Evolutionary conservation across 2,113 vertebrate species (phyloP), one percentile per base, ranked within the genome.

Genomic region (Neomonachus schauinslandi): DNA sequence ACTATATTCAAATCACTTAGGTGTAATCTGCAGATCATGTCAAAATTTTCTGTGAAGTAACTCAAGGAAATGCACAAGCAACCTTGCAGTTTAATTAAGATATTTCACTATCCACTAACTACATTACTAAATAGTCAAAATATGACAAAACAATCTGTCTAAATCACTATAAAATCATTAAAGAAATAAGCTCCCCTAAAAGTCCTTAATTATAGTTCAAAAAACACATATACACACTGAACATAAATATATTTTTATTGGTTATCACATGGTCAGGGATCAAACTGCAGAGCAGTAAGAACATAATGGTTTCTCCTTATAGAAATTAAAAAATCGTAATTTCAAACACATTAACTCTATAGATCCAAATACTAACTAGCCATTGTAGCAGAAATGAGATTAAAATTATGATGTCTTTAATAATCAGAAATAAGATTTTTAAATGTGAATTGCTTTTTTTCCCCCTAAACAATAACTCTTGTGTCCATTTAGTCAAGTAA

Each of bases 231-330:
- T 1, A 49, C 15, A 85, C 55, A 96, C 7, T 94, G 46, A 89
- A 91, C 74, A 74, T 83, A 95, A 51, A 36, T 49, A 86, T 46
- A 51, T 85, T 96, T 94, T 90, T 89, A 82, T 46, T 46, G 91
- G n/a, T 57, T 93, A 91, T 86, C 72, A 91, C 0, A 39, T 31
- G 15, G 57, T 87, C 21, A 89, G 31, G 26, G 31, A 46, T 65
- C 49, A 92, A 74, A 96, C 1, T 33, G n/a, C 31, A 96, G 31
- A 93, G 12, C 7, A 83, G 61, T 57, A 76, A 88, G 84, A 76
- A 67, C 55, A 69, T 7, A 86, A 36, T 4, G 7, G 22, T 36
- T 97, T 97, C 53, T 53, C 86, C 51, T 79, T 33, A 85, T 9
- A 57, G 33, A 91, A 81, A 92, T 39, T 65, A 84, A 89, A 92